Conservation (phyloP, 2,888 invertebrate species). For the Phengaris alcon region DNA sequence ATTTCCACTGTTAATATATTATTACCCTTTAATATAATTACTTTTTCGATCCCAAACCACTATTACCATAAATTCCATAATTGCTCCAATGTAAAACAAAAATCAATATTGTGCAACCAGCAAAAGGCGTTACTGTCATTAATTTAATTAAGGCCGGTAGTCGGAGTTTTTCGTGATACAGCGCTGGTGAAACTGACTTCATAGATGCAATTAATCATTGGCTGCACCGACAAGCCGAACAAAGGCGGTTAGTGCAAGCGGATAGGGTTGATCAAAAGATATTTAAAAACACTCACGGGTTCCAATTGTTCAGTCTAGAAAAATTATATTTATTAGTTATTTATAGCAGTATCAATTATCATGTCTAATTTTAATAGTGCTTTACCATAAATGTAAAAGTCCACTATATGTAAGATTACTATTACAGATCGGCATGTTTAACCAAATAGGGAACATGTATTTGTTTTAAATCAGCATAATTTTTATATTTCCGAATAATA, state of each 20-base stretch:
- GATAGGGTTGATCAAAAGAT: slow-evolving; percentile 43
- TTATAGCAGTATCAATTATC: too few relatives aligned
- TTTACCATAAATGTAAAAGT: too few relatives aligned
- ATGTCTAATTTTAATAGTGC: too few relatives aligned
- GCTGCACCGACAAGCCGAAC: slow-evolving; percentile 55
- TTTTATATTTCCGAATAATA: too few relatives aligned
- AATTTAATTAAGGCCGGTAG: slow-evolving; percentile 45
- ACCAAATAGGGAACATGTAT: too few relatives aligned
- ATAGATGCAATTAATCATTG: slow-evolving; percentile 75
- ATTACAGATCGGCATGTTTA: too few relatives aligned
- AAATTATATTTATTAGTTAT: too few relatives aligned
- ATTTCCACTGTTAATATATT: neutral
- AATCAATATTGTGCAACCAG: slow-evolving; percentile 38
- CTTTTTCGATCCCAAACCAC: neutral
- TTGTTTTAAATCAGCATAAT: too few relatives aligned
- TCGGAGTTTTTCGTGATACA: slow-evolving; percentile 59
- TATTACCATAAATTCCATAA: slow-evolving; percentile 9
- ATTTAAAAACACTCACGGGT: neutral
- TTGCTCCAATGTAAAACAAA: slow-evolving; percentile 31
- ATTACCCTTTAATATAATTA: neutral
- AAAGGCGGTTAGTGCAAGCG: slow-evolving; percentile 47
- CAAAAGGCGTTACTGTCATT: slow-evolving; percentile 46
- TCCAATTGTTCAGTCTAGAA: too few relatives aligned
- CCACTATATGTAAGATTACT: too few relatives aligned
- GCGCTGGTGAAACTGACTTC: slow-evolving; percentile 59